A percentile compares a stretch with the other conserved stretches of the same genome.
Conservation (phyloP, 1,140 invertebrate genomes). For the Drosophila bocki region DNA sequence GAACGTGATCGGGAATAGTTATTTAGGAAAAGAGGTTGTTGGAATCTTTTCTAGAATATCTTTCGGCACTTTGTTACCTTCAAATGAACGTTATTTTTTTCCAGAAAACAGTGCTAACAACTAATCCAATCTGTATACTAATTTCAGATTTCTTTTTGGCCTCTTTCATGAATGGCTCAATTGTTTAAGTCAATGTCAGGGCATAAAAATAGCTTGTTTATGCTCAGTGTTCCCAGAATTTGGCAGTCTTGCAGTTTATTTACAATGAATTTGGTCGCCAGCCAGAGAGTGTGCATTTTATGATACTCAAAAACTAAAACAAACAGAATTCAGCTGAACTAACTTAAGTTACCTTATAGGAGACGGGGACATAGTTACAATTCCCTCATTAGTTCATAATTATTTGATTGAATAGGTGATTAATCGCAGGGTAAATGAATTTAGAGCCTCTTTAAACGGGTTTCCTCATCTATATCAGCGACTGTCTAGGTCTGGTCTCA, state of each 20-base stretch:
- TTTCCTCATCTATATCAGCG: slow-evolving; percentile 32
- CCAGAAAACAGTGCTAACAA: slow-evolving; percentile 2
- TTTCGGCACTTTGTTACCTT: not conserved
- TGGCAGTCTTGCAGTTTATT: not conserved
- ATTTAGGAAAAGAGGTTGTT: not conserved
- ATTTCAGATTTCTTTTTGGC: slow-evolving; percentile 5
- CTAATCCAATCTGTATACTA: slow-evolving; percentile 13
- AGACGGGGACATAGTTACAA: not conserved
- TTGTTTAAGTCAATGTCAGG: slow-evolving; percentile 28
- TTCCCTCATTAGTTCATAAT: slow-evolving; percentile 15
- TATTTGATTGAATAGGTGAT: slow-evolving; percentile 21
- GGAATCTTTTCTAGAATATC: not conserved
- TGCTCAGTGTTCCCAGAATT: slow-evolving; percentile 4
- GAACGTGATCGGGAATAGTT: not conserved
- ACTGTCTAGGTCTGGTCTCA: slow-evolving; percentile 10
- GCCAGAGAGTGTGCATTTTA: not conserved
- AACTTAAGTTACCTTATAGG: not conserved
- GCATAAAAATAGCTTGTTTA: slow-evolving; percentile 20
- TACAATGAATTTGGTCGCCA: slow-evolving; percentile 8
- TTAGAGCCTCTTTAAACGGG: slow-evolving; percentile 12
- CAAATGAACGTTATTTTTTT: not conserved
- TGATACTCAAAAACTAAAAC: not conserved
- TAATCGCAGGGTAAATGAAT: slow-evolving; percentile 16
- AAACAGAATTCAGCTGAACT: slow-evolving; percentile 18
- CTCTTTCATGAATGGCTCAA: slow-evolving; percentile 37